These are phyloP conservation scores for Axea sp. DNA, from an alignment of 2,888 invertebrate species.

Conservation along the genomic window DNA sequence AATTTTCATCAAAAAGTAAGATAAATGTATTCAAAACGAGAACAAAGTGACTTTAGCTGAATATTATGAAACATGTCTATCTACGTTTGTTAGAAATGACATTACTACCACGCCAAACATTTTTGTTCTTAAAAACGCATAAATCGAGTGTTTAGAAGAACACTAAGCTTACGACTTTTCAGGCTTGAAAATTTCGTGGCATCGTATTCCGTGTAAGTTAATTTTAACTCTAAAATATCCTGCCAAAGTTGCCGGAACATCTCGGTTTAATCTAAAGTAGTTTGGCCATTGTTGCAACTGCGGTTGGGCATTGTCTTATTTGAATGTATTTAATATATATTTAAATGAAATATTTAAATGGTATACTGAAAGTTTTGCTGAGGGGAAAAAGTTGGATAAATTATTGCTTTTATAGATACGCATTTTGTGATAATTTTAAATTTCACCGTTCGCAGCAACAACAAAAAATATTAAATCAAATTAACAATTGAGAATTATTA, in stretches of 20 bases:
- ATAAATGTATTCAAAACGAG: too few relatives aligned
- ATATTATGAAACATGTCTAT: too few relatives aligned
- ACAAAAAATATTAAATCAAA: too few relatives aligned
- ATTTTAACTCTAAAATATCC: constrained; percentile 44
- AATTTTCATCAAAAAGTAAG: too few relatives aligned
- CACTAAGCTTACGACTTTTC: constrained; percentile 2
- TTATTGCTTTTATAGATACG: neutral
- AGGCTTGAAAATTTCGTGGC: constrained; percentile 13
- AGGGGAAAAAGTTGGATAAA: constrained; percentile 2
- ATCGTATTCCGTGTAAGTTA: constrained; percentile 5
- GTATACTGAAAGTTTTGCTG: constrained; percentile 13
- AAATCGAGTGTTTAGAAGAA: constrained; percentile 8
- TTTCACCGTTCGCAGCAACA: too few relatives aligned
- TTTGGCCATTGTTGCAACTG: constrained; percentile 34
- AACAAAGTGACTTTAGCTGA: too few relatives aligned
- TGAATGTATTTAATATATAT: constrained; percentile 36
- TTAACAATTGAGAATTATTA: too few relatives aligned
- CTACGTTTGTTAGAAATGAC: too few relatives aligned
- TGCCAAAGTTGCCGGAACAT: constrained; percentile 40
- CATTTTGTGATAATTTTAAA: too few relatives aligned
- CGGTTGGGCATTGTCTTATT: constrained; percentile 42
- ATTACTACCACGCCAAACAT: too few relatives aligned
- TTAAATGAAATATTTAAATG: constrained; percentile 40
- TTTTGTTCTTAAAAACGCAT: neutral
- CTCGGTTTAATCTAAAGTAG: constrained; percentile 47